Evolutionary conservation across 2,888 invertebrate genomes (phyloP).

Genomic region (Apotomis turbidana): DNA sequence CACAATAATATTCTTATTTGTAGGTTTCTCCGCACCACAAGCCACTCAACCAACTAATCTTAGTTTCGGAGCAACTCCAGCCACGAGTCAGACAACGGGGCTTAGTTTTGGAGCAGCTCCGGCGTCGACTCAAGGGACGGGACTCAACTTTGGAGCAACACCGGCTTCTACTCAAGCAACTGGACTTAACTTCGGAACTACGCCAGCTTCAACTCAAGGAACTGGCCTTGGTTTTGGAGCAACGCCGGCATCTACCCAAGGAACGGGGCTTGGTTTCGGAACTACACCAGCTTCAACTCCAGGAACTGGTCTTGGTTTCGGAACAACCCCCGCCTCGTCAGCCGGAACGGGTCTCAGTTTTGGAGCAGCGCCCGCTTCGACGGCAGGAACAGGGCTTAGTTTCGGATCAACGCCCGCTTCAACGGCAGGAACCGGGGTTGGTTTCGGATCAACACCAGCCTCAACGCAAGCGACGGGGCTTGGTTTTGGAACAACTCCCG

Average conservation of each 20-base stretch:
- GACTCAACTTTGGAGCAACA: neutral
- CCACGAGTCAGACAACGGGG: slow-evolving; percentile 18
- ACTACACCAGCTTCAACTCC: slow-evolving; percentile 3
- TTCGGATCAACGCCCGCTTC: slow-evolving; percentile 21
- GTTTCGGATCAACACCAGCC: slow-evolving; percentile 30
- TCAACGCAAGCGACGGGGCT: slow-evolving; percentile 41
- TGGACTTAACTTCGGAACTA: slow-evolving; percentile 34
- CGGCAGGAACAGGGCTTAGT: slow-evolving; percentile 36
- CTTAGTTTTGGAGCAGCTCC: slow-evolving; percentile 6
- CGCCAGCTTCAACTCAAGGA: slow-evolving; percentile 9
- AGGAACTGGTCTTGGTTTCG: slow-evolving; percentile 12
- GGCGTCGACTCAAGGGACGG: neutral
- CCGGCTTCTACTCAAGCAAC: neutral
- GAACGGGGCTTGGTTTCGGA: slow-evolving; percentile 11
- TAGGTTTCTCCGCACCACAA: slow-evolving; percentile 24
- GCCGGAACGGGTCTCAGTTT: neutral
- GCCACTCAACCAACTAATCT: slow-evolving; percentile 28
- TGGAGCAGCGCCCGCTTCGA: slow-evolving; percentile 1
- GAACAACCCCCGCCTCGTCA: slow-evolving; percentile 16
- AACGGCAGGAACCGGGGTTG: slow-evolving; percentile 2
- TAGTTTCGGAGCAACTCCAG: slow-evolving; percentile 36
- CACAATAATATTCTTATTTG: neutral
- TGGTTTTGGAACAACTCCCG: slow-evolving; percentile 46
- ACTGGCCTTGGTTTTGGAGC: slow-evolving; percentile 14
- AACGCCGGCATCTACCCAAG: slow-evolving; percentile 17